phyloP scores from a whole-genome alignment of 2,888 invertebrate genomes.

The Ophion ventricosus region DNA sequence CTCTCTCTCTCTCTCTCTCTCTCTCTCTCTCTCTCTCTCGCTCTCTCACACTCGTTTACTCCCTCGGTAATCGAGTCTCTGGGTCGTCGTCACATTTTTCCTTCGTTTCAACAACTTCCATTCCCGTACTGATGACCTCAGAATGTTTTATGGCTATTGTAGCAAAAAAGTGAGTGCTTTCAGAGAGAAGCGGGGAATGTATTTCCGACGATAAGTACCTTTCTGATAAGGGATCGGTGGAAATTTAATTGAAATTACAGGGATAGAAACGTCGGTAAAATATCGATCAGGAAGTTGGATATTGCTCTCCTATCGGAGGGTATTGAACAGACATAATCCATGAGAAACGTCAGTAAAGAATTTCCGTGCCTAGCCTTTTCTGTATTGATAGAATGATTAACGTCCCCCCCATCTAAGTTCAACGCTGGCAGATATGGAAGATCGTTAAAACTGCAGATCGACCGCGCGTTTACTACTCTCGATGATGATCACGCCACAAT shows the following conservation, averaged over 20 bases:
- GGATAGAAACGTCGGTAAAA: not conserved
- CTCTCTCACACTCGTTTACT: slow-evolving; percentile 19
- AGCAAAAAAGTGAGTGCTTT: slow-evolving; percentile 60
- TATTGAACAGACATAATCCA: too few relatives aligned
- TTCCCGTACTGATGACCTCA: slow-evolving; percentile 45
- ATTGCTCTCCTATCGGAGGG: not conserved
- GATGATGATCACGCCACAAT: not conserved
- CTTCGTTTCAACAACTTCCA: slow-evolving; percentile 32
- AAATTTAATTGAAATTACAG: not conserved
- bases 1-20: slow-evolving; percentile 26
- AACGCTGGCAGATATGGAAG: not conserved
- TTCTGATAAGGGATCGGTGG: not conserved
- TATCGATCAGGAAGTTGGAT: not conserved
- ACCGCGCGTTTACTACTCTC: not conserved
- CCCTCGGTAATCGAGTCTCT: slow-evolving; percentile 27
- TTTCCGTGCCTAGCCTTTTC: not conserved
- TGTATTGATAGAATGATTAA: not conserved
- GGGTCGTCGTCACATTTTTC: slow-evolving; percentile 27
- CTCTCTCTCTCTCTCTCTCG: slow-evolving; percentile 26
- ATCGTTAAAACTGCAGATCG: not conserved
- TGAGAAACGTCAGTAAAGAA: not conserved
- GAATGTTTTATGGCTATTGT: slow-evolving; percentile 44
- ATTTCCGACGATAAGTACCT: not conserved
- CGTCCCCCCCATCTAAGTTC: not conserved
- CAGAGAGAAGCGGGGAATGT: slow-evolving; percentile 1